Evolutionary conservation across 1,140 invertebrate genomes (phyloP).

Genomic region (Danaus plexippus): DNA sequence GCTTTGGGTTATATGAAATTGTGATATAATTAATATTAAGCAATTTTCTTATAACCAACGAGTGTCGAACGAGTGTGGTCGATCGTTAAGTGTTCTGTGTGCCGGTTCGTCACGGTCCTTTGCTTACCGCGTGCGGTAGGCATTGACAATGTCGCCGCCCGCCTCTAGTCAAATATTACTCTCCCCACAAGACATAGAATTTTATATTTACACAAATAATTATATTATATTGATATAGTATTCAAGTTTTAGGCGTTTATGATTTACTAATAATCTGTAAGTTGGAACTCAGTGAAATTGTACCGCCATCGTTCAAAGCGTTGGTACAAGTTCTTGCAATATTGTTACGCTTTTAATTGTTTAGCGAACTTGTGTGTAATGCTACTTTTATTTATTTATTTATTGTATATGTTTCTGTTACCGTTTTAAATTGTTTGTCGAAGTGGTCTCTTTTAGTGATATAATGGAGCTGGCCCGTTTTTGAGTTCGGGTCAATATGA

Average conservation of each 20-base stretch:
- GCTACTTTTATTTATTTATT: slow-evolving; percentile 32
- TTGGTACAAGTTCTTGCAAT: slow-evolving; percentile 57
- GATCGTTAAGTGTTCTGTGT: slow-evolving; percentile 13
- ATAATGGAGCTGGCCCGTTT: slow-evolving; percentile 24
- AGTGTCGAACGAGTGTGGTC: too few relatives aligned
- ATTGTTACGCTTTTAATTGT: slow-evolving; percentile 66
- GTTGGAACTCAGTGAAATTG: slow-evolving; percentile 31
- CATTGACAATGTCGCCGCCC: slow-evolving; percentile 38
- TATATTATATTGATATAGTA: slow-evolving; percentile 71
- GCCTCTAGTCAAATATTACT: slow-evolving; percentile 72
- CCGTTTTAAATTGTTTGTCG: slow-evolving; percentile 44
- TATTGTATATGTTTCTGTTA: slow-evolving; percentile 33
- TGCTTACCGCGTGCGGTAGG: slow-evolving; percentile 21
- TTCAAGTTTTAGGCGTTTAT: slow-evolving; percentile 72
- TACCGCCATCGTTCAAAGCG: slow-evolving; percentile 42
- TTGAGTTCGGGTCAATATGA: too few relatives aligned
- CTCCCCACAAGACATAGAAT: slow-evolving; percentile 69
- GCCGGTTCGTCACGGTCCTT: slow-evolving; percentile 15
- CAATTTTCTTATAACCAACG: too few relatives aligned
- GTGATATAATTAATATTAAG: too few relatives aligned
- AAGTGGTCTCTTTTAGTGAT: slow-evolving; percentile 39
- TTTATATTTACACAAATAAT: slow-evolving; percentile 73
- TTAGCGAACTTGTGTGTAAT: slow-evolving; percentile 42
- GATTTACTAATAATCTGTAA: slow-evolving; percentile 58
- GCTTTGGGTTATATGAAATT: too few relatives aligned